Evolutionary conservation across 1,140 invertebrate species (phyloP), one percentile per base, ranked within the genome.

Genomic region (Euglossa dilemma): DNA sequence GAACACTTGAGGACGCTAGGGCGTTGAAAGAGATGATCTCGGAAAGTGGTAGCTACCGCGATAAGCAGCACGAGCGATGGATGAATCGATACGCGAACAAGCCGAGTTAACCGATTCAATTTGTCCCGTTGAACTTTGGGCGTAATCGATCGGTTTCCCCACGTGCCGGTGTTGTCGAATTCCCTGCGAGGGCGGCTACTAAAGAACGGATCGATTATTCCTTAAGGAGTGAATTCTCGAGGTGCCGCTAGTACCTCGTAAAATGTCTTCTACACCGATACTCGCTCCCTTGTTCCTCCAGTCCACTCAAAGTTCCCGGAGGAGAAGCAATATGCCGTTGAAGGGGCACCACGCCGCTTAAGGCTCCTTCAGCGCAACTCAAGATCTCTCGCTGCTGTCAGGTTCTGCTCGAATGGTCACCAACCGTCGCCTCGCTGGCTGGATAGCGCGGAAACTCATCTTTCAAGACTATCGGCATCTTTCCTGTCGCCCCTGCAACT

Each of bases 301-400:
- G 23, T 9, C 52, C 43, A 25, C n/a, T 67, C 50, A 16, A 63
- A 71, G 63, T 86, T 63, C 36, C 52, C 28, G 52, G 25, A 47
- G 75, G 50, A 72, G 36, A 83, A 64, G 75, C 36, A 87, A 87
- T 84, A 80, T 79, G 85, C 74, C 45, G 61, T 75, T 85, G 56
- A 66, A 71, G 47, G 47, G 25, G 45, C 28, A 23, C 43, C 18
- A 61, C 50, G 80, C 45, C 28, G 66, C 64, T 66, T 52, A 66
- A 54, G 54, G 36, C 59, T 86, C 52, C 79, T 56, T 67, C 79
- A 7, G 63, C 66, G 85, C 52, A 79, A 83, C 78, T 74, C 74
- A 86, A 87, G 85, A 87, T 87, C 63, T 78, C 57, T 59, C 23
- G 28, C 47, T 63, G 69, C 56, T 66, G 67, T 85, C 64, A 45